These are phyloP conservation scores for Heliconius charithonia DNA, from an alignment of 2,888 invertebrate species.

Conservation along the genomic window DNA sequence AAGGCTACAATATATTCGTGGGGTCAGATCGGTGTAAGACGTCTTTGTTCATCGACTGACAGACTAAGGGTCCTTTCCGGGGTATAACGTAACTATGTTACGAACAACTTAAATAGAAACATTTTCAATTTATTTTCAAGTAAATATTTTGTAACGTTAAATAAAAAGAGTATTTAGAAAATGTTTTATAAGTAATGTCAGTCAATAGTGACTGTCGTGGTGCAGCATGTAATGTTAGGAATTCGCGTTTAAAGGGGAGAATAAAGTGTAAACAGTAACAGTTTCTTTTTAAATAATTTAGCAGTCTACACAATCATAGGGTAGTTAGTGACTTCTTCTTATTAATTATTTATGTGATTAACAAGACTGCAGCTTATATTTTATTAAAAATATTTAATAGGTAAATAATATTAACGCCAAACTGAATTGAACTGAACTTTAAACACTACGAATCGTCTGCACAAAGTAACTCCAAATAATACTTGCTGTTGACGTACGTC, in stretches of 20 bases:
- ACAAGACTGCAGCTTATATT: too few species aligned
- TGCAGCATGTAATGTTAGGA: too few species aligned
- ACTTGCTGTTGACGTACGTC: constrained; percentile 37
- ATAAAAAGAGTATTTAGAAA: background rate
- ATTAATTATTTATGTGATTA: too few species aligned
- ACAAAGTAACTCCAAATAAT: constrained; percentile 36
- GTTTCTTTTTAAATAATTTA: too few species aligned
- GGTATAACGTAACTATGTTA: constrained; percentile 12
- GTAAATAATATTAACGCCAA: background rate
- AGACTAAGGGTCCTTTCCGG: constrained; percentile 34
- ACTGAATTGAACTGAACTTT: constrained; percentile 20
- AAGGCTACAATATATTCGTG: constrained; percentile 69
- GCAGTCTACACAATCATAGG: too few species aligned
- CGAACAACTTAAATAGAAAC: constrained; percentile 6
- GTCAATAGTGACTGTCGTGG: background rate
- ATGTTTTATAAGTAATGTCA: too few species aligned
- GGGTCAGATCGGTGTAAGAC: constrained; percentile 34
- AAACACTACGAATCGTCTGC: constrained; percentile 18
- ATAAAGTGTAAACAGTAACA: too few species aligned
- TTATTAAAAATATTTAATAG: background rate
- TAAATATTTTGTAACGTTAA: background rate
- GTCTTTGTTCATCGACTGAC: constrained; percentile 24
- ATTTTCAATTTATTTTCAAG: constrained; percentile 17
- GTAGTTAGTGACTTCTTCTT: too few species aligned
- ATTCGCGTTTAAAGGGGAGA: too few species aligned